Conservation (phyloP, 2,888 invertebrate species). For the Ceraclea dissimilis region DNA sequence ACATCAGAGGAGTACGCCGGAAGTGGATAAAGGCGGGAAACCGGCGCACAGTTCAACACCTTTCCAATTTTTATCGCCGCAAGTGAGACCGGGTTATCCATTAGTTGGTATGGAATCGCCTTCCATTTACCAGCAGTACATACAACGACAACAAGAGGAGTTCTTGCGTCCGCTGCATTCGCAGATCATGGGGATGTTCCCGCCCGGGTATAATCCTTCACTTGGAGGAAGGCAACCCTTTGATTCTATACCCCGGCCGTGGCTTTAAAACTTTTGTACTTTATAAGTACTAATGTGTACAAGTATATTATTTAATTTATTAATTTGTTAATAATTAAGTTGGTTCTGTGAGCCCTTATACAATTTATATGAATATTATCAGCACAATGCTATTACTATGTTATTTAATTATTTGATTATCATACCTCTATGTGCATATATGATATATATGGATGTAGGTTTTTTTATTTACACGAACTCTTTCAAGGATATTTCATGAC, state of each 20-base stretch:
- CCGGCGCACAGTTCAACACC: constrained; percentile 44
- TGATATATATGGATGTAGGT: no score
- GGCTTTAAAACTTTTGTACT: background rate
- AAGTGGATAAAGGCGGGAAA: constrained; percentile 41
- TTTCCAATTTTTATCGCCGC: constrained; percentile 55
- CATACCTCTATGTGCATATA: no score
- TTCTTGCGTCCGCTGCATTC: constrained; percentile 52
- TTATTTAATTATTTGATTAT: no score
- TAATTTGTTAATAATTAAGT: no score
- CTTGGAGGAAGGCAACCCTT: background rate
- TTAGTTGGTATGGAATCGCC: constrained; percentile 56
- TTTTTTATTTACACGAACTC: no score
- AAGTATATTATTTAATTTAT: no score
- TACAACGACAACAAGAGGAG: constrained; percentile 56
- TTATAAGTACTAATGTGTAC: background rate
- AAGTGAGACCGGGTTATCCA: constrained; percentile 53
- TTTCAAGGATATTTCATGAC: no score
- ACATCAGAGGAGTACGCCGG: constrained; percentile 38
- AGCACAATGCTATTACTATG: no score
- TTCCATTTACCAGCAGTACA: constrained; percentile 65
- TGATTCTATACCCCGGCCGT: background rate
- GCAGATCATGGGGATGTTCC: constrained; percentile 57
- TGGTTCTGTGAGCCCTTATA: no score
- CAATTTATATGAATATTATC: no score
- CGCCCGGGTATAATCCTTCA: constrained; percentile 34